A percentile compares a stretch with the other conserved stretches of the same genome.
Evolutionary conservation across 2,113 vertebrate genomes (phyloP).

Genomic region (Pluvialis apricaria): DNA sequence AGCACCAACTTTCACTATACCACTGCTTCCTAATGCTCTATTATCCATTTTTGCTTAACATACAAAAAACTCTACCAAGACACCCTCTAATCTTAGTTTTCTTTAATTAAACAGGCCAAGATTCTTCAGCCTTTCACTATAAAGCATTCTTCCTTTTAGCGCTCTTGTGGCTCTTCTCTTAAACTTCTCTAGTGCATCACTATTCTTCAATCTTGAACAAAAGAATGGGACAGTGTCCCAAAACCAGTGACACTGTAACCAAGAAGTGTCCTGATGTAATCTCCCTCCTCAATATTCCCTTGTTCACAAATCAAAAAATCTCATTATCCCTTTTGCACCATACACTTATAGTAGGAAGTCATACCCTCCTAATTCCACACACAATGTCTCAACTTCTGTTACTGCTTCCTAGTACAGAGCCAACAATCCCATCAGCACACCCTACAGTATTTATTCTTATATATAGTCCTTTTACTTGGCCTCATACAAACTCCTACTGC

Average conservation of each 20-base stretch:
- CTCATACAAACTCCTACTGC: background rate
- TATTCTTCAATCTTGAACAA: background rate
- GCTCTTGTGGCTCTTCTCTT: background rate
- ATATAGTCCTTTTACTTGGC: background rate
- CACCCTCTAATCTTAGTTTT: background rate
- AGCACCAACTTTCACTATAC: background rate
- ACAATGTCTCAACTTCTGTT: background rate
- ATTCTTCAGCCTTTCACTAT: background rate
- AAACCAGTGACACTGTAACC: background rate
- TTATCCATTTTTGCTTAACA: background rate
- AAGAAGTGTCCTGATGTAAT: background rate
- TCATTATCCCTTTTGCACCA: background rate
- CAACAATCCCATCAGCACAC: background rate
- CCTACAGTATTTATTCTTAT: background rate
- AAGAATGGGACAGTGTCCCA: background rate
- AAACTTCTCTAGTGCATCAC: background rate
- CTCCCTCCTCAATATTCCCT: background rate
- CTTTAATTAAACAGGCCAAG: background rate
- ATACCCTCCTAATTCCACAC: background rate
- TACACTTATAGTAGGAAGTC: background rate
- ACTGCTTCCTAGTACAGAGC: background rate
- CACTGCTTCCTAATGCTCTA: background rate
- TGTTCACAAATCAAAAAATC: background rate
- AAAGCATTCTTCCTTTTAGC: background rate
- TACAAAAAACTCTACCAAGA: background rate